Base-by-base conservation (phyloP, 2,113 vertebrate species). In the Rissa tridactyla region DNA sequence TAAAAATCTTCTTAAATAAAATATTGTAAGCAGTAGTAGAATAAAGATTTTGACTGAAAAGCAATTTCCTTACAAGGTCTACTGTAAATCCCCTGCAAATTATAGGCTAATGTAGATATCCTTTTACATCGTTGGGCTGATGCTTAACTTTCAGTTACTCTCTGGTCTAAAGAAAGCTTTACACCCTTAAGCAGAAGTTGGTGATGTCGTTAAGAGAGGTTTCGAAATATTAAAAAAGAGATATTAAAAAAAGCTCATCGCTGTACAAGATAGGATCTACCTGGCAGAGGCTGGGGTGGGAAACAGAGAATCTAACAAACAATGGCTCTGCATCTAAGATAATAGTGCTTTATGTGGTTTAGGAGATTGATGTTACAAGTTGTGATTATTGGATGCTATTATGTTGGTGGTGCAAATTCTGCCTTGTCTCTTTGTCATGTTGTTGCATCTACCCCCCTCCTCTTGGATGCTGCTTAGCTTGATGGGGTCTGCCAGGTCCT, bases 291-390 rank as follows among this genome's bases (percentile, higher is more conserved):
- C 0, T 44, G 23, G 9, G 2, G 9, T 76, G 58, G 15, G 30
- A 75, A 62, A 30, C n/a, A 51, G 60, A 82, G 26, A 11, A 19
- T 32, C 13, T 66, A 40, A 49, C 2, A 30, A 73, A 12, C 13
- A 54, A 5, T 29, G 38, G 3, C 29, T 78, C 27, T 46, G 10
- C 34, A 62, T 49, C 20, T 62, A 32, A 79, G n/a, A 16, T 30
- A 9, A 11, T 6, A 54, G 5, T 18, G 15, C 5, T 91, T 49
- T 46, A 14, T 0, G 0, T 42, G n/a, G 6, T 15, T 62, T 36
- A 23, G 47, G 18, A 75, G 61, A 38, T 8, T 32, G 40, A 36
- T 68, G 19, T 66, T 57, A 17, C 7, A 40, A 13, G 10, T 36
- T 68, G 10, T 34, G 68, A 16, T 51, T 80, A 38, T 27, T 55